Evolutionary conservation across 2,888 invertebrate species (phyloP), one percentile per base, ranked within the genome.

Genomic region (Gari tellinella): DNA sequence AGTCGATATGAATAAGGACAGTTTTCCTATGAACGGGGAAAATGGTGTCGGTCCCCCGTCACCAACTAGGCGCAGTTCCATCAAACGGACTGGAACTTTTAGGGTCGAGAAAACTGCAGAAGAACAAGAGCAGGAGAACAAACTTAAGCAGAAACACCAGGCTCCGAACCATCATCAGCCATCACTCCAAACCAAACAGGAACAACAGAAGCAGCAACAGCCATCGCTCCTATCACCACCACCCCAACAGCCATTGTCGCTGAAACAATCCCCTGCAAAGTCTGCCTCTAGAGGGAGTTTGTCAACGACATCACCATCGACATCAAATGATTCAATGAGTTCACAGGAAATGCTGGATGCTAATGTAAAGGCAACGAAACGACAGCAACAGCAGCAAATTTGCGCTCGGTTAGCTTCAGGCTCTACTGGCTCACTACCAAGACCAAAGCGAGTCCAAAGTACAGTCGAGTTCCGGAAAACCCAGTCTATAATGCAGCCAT

Each of bases 11-110:
- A 81, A 84, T 46, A 81, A 75, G 57, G 83, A 81, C 19, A 76
- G 73, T 26, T 83, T 80, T 51, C 64, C 70, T 19, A 61, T 76
- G 51, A 82, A 84, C 25, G 82, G 81, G 3, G 77, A 79, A 25
- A 72, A 78, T 26, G 80, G 79, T 2, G 37, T 70, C 10, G 75
- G 74, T 12, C 73, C 74, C 1, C 69, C 63, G 1, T 56, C 74
- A 10, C 67, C 79, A 1, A 61, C 73, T 17, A 62, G 80, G 17
- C 72, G 64, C 37, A 69, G 69, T 17, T 81, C 83, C 10, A 73
- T 84, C 37, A 81, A 78, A 49, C 67, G 84, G 8, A 81, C 81
- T 2, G 84, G 84, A 25, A 84, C 84, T n/a, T 84, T 84, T 43
- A 67, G 81, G 38, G 84, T 84, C 7, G 84, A 84, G 19, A 80